Conservation (phyloP, 2,797 vertebrate species). For the Paratrypauchen microcephalus region DNA sequence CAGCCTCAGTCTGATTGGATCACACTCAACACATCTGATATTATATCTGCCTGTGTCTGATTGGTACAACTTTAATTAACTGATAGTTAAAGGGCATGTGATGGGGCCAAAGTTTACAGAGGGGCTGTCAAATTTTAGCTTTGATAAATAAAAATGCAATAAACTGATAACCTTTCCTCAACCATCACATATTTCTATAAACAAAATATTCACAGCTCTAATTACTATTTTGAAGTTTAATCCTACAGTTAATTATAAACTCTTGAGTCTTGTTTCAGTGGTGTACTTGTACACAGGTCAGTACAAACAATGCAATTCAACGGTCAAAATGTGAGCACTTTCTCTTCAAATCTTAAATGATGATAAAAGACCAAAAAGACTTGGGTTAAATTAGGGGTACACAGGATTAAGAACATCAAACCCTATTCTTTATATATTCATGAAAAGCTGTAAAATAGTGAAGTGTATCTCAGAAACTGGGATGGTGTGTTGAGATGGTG, state of each 20-base stretch:
- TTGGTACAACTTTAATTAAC: slow-evolving; percentile 74
- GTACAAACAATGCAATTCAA: background rate
- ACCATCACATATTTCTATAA: slow-evolving; percentile 1
- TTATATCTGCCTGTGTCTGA: slow-evolving; percentile 56
- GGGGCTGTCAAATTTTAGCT: slow-evolving; percentile 43
- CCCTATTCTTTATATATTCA: background rate
- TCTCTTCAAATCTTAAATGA: background rate
- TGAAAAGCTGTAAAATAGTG: background rate
- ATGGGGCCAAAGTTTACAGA: slow-evolving; percentile 62
- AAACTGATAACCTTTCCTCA: background rate
- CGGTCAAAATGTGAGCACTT: background rate
- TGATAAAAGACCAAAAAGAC: background rate
- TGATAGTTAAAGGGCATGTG: slow-evolving; percentile 54
- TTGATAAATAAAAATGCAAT: slow-evolving; percentile 15
- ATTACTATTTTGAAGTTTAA: background rate
- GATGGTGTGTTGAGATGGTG: background rate
- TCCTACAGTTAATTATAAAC: background rate
- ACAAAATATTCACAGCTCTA: slow-evolving; percentile 1
- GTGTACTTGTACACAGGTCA: background rate
- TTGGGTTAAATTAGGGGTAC: background rate
- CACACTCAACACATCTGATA: slow-evolving; percentile 63
- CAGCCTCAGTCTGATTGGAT: slow-evolving; percentile 62
- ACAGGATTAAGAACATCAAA: slow-evolving; percentile 4
- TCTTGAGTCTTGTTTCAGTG: background rate
- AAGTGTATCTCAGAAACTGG: slow-evolving; percentile 3